Base-by-base conservation (phyloP, 2,113 vertebrate genomes). In the Thryonomys swinderianus region DNA sequence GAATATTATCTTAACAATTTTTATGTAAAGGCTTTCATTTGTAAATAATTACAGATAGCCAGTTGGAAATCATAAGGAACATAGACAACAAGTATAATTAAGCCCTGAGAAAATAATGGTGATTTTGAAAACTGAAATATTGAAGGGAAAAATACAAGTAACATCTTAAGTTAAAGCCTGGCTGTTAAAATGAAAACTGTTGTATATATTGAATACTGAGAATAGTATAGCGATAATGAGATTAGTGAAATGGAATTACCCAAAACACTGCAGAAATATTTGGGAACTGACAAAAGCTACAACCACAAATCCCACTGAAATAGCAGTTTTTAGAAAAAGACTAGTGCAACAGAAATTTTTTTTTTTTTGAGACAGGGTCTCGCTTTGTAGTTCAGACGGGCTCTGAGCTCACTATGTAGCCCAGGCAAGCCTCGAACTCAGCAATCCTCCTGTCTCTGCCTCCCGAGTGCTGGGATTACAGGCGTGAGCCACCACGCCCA, bases 1-100 rank as follows among this genome's bases (percentile, higher is more conserved):
- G 67, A 86, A 48, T 90, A 69, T 62, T 91, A 73, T 51, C 13
- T n/a, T 92, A 62, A 40, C 78, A 53, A 73, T 90, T 30, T 91
- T 80, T 81, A 45, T 69, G 5, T 61, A 40, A n/a, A 87, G 23
- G 4, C 55, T 17, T 81, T 95, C 51, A n/a, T 64, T 85, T 82
- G 73, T 7, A 93, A 42, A 32, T 78, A 92, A 21, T 51, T 83
- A 66, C 1, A 82, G 1, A 59, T 71, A 91, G 32, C 8, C 25
- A 74, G 37, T 57, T 37, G 11, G 69, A 51, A 88, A 62, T 37
- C 67, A 67, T 82, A 67, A 83, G 82, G 53, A 92, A 85, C 3
- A 81, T 20, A 93, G 42, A 27, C 51, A 61, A 66, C 71, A 93
- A 79, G 74, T 85, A 62, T 2, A 88, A 67, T 81, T 62, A 71